phyloP scores from a whole-genome alignment of 2,113 vertebrate genomes.

The Zosterops lateralis region DNA sequence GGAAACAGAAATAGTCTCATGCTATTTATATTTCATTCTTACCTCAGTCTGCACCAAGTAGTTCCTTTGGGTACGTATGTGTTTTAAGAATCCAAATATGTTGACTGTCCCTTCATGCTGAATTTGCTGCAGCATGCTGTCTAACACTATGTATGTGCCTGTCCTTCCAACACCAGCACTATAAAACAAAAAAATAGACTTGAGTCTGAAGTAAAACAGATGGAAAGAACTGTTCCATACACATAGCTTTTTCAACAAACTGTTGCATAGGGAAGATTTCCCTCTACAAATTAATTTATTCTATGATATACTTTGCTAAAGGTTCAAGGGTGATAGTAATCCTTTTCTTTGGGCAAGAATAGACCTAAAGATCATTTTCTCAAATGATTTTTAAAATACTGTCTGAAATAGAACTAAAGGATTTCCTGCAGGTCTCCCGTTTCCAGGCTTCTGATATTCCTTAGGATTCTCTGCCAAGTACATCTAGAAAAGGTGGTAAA shows the following conservation, averaged over 20 bases:
- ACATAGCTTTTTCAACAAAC: neutral
- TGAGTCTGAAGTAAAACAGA: conserved; percentile 23
- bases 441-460: neutral
- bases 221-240: neutral
- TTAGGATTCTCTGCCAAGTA: neutral
- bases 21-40: neutral
- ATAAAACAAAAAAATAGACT: conserved; percentile 21
- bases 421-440: neutral
- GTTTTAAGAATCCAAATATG: conserved; percentile 91
- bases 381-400: neutral
- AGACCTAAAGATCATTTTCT: neutral
- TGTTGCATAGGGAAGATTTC: neutral
- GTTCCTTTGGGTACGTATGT: conserved; percentile 94
- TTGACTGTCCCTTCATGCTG: conserved; percentile 85
- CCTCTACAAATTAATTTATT: neutral
- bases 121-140: conserved; percentile 96
- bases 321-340: neutral
- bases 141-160: conserved; percentile 93
- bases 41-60: conserved; percentile 97
- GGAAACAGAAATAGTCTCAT: neutral
- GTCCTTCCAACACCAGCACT: conserved; percentile 94
- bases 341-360: neutral
- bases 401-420: neutral
- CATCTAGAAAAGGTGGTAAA: neutral
- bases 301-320: neutral